Conservation (phyloP, 2,113 vertebrate species). For the Labeo rohita region DNA sequence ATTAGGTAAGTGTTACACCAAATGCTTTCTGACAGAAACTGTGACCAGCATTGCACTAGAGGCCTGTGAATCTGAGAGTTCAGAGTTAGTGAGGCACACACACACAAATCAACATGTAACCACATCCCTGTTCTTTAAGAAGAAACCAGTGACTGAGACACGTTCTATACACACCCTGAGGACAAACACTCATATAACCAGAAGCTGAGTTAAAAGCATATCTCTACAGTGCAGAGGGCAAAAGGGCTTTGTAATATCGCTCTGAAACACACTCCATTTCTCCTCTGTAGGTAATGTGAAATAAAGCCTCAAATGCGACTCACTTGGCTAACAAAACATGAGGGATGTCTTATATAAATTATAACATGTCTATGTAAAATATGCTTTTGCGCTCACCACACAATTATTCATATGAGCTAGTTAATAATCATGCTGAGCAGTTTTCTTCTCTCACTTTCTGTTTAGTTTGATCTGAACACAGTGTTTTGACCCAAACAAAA, state of each 20-base stretch:
- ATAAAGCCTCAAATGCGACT: background rate
- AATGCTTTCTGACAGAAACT: conserved; percentile 30
- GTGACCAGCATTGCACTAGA: background rate
- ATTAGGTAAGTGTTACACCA: conserved; percentile 16
- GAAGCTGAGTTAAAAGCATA: background rate
- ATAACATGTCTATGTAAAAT: background rate
- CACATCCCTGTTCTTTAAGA: background rate
- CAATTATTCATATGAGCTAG: background rate
- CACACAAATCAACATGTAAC: background rate
- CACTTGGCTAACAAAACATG: background rate
- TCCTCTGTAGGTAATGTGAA: background rate
- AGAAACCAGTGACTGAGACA: conserved; percentile 8
- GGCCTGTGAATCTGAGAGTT: conserved; percentile 7
- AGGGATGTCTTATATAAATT: background rate
- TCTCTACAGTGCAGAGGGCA: background rate
- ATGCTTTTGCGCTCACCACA: background rate
- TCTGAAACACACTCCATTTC: background rate
- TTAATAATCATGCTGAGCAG: background rate
- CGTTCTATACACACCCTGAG: background rate
- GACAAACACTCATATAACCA: background rate
- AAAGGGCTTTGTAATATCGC: background rate
- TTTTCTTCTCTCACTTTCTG: background rate
- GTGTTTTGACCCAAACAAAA: background rate
- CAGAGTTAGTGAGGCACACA: conserved; percentile 14
- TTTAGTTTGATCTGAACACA: background rate